Percentiles rank a stretch among this genome's conserved stretches.
These are phyloP conservation scores for Thelaira solivaga DNA, from an alignment of 2,888 invertebrate species.

Conservation along the genomic window DNA sequence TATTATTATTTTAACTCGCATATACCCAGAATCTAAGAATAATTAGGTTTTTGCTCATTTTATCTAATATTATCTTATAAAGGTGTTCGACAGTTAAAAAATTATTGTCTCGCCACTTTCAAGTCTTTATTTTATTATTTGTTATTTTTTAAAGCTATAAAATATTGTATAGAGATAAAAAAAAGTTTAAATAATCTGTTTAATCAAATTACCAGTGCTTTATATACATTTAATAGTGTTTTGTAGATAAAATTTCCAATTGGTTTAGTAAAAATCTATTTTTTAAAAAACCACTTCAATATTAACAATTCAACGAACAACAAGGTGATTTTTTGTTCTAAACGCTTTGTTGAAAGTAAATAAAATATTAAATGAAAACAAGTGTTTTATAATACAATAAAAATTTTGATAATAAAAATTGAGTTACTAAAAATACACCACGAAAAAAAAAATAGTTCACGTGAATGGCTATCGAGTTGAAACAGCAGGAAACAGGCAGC, in stretches of 20 bases:
- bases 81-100: too few species aligned
- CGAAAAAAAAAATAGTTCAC: too few species aligned
- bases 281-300: slow-evolving; percentile 23
- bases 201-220: slow-evolving; percentile 11
- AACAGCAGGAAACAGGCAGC: too few species aligned
- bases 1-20: too few species aligned
- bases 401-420: neutral
- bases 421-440: neutral
- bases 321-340: slow-evolving; percentile 41
- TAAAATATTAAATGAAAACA: slow-evolving; percentile 4
- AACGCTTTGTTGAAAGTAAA: neutral
- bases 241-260: slow-evolving; percentile 52
- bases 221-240: slow-evolving; percentile 15
- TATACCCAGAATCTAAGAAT: too few species aligned
- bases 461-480: too few species aligned
- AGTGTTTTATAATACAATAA: slow-evolving; percentile 48
- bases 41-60: too few species aligned
- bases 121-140: too few species aligned
- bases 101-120: too few species aligned
- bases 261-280: slow-evolving; percentile 6
- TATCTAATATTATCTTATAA: too few species aligned
- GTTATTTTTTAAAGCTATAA: neutral
- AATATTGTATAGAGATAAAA: slow-evolving; percentile 43
- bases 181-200: slow-evolving; percentile 31
- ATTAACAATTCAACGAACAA: slow-evolving; percentile 45